phyloP scores from a whole-genome alignment of 2,888 invertebrate genomes.

The Seira ritae region DNA sequence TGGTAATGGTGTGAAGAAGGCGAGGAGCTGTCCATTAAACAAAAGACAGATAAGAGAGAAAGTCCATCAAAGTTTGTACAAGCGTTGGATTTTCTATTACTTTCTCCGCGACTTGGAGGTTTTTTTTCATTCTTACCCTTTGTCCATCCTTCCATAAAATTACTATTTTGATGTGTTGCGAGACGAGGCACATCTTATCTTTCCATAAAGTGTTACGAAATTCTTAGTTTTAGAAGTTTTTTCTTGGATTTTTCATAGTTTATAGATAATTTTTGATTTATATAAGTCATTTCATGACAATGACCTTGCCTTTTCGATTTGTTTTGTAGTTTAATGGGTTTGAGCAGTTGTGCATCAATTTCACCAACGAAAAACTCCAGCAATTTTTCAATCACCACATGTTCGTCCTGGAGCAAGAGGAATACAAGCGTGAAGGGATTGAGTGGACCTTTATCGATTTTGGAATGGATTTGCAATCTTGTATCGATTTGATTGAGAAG shows the following conservation, averaged over 20 bases:
- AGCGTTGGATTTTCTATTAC: too few species aligned
- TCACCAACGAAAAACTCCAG: conserved; percentile 95
- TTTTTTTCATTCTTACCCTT: neutral
- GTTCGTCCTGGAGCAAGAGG: conserved; percentile 97
- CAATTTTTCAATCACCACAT: conserved; percentile 98
- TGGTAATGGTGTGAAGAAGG: too few species aligned
- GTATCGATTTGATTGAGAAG: conserved; percentile 84
- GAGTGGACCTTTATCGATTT: conserved; percentile 93
- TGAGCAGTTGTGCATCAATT: conserved; percentile 97
- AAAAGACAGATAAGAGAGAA: too few species aligned
- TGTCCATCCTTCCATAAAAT: neutral
- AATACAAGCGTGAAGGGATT: conserved; percentile 94
- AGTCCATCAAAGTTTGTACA: too few species aligned
- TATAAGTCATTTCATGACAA: conserved; percentile 61
- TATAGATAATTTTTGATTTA: neutral
- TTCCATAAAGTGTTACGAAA: neutral
- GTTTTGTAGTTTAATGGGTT: conserved; percentile 89
- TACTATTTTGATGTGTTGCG: neutral
- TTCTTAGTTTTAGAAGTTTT: neutral
- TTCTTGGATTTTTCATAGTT: neutral
- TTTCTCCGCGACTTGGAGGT: neutral
- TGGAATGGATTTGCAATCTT: conserved; percentile 92
- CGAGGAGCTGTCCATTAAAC: too few species aligned
- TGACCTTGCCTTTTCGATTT: conserved; percentile 68
- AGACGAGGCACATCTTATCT: conserved; percentile 19